Conservation (phyloP, 2,888 invertebrate species). For the Pollenia amentaria region DNA sequence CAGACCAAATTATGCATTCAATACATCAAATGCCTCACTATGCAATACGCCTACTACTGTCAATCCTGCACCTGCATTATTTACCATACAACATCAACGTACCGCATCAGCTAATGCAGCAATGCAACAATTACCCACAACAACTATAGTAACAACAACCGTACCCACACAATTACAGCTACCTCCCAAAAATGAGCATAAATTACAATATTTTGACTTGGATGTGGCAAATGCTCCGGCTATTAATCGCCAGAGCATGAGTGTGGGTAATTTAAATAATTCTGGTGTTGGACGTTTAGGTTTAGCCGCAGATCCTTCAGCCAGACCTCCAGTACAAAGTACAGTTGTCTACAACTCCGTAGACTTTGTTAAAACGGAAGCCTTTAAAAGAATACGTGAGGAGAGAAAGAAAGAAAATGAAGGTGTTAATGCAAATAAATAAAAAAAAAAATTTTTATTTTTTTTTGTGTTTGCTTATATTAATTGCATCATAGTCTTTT, state of each 20-base stretch:
- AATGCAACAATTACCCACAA: slow-evolving; percentile 74
- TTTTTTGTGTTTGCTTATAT: not conserved
- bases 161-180: slow-evolving; percentile 62
- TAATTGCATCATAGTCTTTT: not conserved
- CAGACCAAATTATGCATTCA: slow-evolving; percentile 74
- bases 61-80: slow-evolving; percentile 43
- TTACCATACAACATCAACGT: slow-evolving; percentile 80
- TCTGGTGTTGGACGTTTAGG: slow-evolving; percentile 76
- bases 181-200: slow-evolving; percentile 80
- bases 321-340: slow-evolving; percentile 85
- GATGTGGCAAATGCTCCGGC: slow-evolving; percentile 87
- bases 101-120: slow-evolving; percentile 80
- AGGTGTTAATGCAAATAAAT: slow-evolving; percentile 68
- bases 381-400: slow-evolving; percentile 93
- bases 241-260: slow-evolving; percentile 81
- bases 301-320: slow-evolving; percentile 82
- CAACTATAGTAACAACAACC: slow-evolving; percentile 23
- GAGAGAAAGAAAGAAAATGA: slow-evolving; percentile 85
- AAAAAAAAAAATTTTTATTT: slow-evolving; percentile 20
- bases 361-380: slow-evolving; percentile 97
- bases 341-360: slow-evolving; percentile 94
- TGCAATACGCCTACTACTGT: slow-evolving; percentile 59
- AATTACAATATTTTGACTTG: slow-evolving; percentile 93
- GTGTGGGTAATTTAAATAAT: slow-evolving; percentile 80
- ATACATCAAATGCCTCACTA: slow-evolving; percentile 64